Evolutionary conservation across 2,113 vertebrate genomes (phyloP).

Genomic region (Dicrurus megarhynchus): DNA sequence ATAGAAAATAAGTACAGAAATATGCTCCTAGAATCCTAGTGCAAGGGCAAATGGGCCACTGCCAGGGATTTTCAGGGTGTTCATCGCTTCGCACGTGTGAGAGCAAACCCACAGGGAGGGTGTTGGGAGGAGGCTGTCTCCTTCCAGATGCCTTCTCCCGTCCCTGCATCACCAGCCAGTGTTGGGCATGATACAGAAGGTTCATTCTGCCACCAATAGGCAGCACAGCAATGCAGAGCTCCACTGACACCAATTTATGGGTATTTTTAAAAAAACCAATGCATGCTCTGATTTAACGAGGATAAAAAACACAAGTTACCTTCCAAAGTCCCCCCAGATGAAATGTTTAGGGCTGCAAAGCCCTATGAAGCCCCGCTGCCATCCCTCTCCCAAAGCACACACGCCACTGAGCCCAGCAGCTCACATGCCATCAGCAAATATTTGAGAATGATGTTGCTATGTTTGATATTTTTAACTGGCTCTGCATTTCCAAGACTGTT

Average conservation of each 20-base stretch:
- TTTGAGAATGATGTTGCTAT: not conserved
- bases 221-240: not conserved
- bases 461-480: not conserved
- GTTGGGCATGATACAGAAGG: accelerated
- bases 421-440: not conserved
- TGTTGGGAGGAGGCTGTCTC: not conserved
- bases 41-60: not conserved
- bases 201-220: not conserved
- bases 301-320: not conserved
- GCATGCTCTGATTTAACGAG: not conserved
- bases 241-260: accelerated
- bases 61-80: not conserved
- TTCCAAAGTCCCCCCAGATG: not conserved
- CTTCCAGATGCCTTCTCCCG: not conserved
- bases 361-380: accelerated
- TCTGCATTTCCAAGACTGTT: not conserved
- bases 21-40: not conserved
- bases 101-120: not conserved
- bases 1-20: not conserved
- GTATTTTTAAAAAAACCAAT: accelerated
- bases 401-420: not conserved
- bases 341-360: not conserved
- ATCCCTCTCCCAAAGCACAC: not conserved
- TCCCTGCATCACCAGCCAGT: not conserved
- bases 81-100: accelerated